A percentile compares a stretch with the other conserved stretches of the same genome.
These are phyloP conservation scores for Grantiella picta DNA, from an alignment of 2,113 vertebrate genomes.

Conservation along the genomic window DNA sequence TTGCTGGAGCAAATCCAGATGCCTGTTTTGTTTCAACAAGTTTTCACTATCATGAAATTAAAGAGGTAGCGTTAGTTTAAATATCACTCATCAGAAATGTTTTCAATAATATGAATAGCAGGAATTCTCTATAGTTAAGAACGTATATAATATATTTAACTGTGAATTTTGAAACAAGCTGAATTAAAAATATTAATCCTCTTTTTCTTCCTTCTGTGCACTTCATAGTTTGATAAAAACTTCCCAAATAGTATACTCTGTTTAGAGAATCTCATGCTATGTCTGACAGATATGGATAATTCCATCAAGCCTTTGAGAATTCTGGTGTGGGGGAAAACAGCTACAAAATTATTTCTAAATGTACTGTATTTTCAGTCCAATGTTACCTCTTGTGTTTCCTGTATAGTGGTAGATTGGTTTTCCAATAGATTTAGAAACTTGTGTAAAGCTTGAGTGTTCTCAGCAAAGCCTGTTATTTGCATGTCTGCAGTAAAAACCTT, in stretches of 20 bases:
- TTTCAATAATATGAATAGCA: neutral
- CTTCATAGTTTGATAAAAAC: neutral
- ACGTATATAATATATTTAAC: neutral
- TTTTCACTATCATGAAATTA: conserved; percentile 8
- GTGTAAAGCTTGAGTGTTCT: neutral
- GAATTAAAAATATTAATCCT: neutral
- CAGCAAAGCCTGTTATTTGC: neutral
- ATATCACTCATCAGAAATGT: neutral
- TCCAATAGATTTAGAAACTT: neutral
- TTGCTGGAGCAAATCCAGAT: conserved; percentile 12
- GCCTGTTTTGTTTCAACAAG: conserved; percentile 50
- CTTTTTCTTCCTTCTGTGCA: neutral
- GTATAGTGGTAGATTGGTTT: neutral
- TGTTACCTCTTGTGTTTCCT: neutral
- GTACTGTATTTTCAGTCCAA: neutral
- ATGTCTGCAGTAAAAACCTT: neutral
- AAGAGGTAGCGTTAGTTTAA: neutral
- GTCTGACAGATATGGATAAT: neutral
- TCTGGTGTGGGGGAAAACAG: neutral
- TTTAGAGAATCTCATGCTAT: neutral
- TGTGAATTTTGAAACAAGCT: neutral
- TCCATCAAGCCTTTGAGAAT: neutral
- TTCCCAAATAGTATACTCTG: neutral
- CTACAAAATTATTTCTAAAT: neutral
- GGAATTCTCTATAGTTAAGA: neutral